phyloP scores from a whole-genome alignment of 2,797 vertebrate species.

The Atherinosoma microstoma region DNA sequence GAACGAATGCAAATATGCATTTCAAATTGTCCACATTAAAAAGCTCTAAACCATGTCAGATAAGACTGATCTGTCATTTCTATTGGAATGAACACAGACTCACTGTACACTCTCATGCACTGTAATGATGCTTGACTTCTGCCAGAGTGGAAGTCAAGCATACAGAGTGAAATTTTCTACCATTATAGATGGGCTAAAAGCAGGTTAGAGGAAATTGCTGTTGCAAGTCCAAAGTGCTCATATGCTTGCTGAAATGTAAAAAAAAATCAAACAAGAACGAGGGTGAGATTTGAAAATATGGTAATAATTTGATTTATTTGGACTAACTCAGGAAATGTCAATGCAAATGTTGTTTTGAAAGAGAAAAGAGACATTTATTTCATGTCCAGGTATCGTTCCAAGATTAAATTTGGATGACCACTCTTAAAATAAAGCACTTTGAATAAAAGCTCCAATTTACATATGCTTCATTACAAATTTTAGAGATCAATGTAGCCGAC shows the following conservation, averaged over 20 bases:
- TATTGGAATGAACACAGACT: slow-evolving; percentile 6
- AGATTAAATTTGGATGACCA: slow-evolving; percentile 3
- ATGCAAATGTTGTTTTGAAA: slow-evolving; percentile 32
- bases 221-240: slow-evolving; percentile 25
- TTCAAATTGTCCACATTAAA: slow-evolving; percentile 46
- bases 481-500: slow-evolving; percentile 20
- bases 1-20: slow-evolving; percentile 30
- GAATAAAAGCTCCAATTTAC: slow-evolving; percentile 19
- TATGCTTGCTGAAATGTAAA: slow-evolving; percentile 37
- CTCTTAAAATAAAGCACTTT: slow-evolving; percentile 18
- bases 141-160: slow-evolving; percentile 11
- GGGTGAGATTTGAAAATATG: slow-evolving; percentile 2
- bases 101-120: slow-evolving; percentile 13
- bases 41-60: slow-evolving; percentile 36
- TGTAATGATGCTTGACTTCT: slow-evolving; percentile 25
- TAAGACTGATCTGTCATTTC: slow-evolving; percentile 14
- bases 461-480: slow-evolving; percentile 30
- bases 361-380: slow-evolving; percentile 20
- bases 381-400: slow-evolving; percentile 11
- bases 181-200: slow-evolving; percentile 46
- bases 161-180: slow-evolving; percentile 24
- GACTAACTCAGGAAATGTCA: slow-evolving; percentile 41
- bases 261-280: slow-evolving; percentile 31
- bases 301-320: slow-evolving; percentile 43
- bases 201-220: slow-evolving; percentile 40